A percentile compares a stretch with the other conserved stretches of the same genome.
Conservation (phyloP, 2,888 invertebrate genomes). For the Caenorhabditis angaria region DNA sequence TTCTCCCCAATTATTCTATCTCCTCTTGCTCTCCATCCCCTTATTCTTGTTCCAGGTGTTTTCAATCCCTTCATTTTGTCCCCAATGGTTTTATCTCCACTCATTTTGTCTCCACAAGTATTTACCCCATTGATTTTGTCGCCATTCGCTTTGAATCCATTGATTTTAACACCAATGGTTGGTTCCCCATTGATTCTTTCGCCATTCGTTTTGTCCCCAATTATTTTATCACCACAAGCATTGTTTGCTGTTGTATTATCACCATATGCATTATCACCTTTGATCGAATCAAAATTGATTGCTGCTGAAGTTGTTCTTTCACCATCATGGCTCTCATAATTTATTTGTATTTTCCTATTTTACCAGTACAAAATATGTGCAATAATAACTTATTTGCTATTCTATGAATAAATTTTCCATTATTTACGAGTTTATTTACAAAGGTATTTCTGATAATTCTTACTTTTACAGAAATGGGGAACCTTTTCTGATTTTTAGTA, state of each 20-base stretch:
- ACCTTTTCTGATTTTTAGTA: no score
- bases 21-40: conserved; percentile 65
- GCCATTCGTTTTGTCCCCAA: conserved; percentile 68
- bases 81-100: conserved; percentile 63
- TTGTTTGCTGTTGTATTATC: conserved; percentile 68
- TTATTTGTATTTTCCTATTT: not conserved
- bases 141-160: conserved; percentile 64
- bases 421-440: no score
- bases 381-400: conserved; percentile 26
- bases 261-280: conserved; percentile 68
- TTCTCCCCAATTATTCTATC: conserved; percentile 64
- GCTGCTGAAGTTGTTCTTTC: conserved; percentile 67
- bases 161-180: conserved; percentile 65
- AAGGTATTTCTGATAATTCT: no score
- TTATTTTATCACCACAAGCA: conserved; percentile 68
- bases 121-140: conserved; percentile 67
- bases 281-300: conserved; percentile 66
- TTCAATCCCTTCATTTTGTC: conserved; percentile 67
- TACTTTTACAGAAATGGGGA: no score
- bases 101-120: conserved; percentile 68
- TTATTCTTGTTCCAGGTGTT: conserved; percentile 62
- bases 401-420: no score
- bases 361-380: conserved; percentile 35
- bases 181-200: conserved; percentile 62
- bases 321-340: conserved; percentile 67